Conservation (phyloP, 2,888 invertebrate species). For the Ischnura elegans region DNA sequence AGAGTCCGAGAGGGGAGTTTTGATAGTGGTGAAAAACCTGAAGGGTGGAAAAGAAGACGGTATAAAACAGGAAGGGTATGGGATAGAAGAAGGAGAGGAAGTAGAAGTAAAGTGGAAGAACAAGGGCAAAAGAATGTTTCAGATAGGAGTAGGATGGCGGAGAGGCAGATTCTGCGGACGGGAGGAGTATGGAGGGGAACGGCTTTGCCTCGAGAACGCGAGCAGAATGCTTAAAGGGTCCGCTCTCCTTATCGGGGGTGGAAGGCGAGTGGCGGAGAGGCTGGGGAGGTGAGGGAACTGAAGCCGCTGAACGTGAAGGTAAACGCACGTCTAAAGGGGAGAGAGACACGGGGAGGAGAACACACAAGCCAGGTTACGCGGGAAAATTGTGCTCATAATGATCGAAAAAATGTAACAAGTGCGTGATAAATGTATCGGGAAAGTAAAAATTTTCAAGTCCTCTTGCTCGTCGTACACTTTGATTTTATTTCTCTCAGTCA, state of each 20-base stretch:
- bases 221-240: slow-evolving; percentile 41
- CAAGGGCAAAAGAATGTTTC: background rate
- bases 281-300: background rate
- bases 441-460: no score
- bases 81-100: background rate
- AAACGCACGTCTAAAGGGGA: background rate
- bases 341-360: slow-evolving; percentile 4
- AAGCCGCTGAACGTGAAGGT: background rate
- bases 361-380: background rate
- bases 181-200: background rate
- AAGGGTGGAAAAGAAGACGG: background rate
- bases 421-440: no score
- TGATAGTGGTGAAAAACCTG: background rate
- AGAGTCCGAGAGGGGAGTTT: background rate
- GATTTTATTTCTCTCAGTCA: no score
- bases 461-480: no score
- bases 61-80: background rate
- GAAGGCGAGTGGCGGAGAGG: slow-evolving; percentile 2
- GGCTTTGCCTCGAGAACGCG: slow-evolving; percentile 39
- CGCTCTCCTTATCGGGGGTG: slow-evolving; percentile 28
- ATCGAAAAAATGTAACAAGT: no score
- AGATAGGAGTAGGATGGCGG: background rate
- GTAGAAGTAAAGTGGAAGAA: background rate
- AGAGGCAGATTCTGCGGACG: no score
- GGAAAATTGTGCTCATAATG: no score